These are phyloP conservation scores for Nematostella vectensis DNA, from an alignment of 92 coral and sea anemone species.

Conservation along the genomic window DNA sequence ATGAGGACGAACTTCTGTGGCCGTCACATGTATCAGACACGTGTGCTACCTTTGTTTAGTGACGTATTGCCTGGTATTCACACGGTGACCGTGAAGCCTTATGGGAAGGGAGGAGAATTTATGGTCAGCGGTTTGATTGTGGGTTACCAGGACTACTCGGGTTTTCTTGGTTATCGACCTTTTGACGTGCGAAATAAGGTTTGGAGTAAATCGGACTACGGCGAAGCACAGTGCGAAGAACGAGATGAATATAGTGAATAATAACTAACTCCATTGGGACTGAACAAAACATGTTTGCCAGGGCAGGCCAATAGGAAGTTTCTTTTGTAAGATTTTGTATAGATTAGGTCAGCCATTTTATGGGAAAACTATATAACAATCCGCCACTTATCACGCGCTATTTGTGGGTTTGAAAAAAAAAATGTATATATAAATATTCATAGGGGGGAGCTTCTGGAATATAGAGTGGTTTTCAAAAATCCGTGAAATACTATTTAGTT, in stretches of 20 bases:
- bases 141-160: conserved; percentile 23
- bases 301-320: too few species aligned
- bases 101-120: conserved; percentile 11
- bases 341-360: too few species aligned
- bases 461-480: too few species aligned
- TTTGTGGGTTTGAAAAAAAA: too few species aligned
- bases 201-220: conserved; percentile 22
- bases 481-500: too few species aligned
- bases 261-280: neutral
- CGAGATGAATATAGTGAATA: neutral
- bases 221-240: neutral
- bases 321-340: too few species aligned
- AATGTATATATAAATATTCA: too few species aligned
- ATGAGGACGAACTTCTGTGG: conserved; percentile 28
- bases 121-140: conserved; percentile 21
- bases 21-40: conserved; percentile 32
- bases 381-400: too few species aligned
- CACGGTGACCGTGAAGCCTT: conserved; percentile 22
- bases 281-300: too few species aligned
- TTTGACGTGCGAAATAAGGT: conserved; percentile 26
- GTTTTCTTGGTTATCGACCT: conserved; percentile 20
- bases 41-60: conserved; percentile 23
- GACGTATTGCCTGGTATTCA: conserved; percentile 29
- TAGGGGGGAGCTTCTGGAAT: too few species aligned
- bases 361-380: too few species aligned